These are phyloP conservation scores for Gavialis gangeticus DNA, from an alignment of 2,113 vertebrate genomes.

Conservation along the genomic window DNA sequence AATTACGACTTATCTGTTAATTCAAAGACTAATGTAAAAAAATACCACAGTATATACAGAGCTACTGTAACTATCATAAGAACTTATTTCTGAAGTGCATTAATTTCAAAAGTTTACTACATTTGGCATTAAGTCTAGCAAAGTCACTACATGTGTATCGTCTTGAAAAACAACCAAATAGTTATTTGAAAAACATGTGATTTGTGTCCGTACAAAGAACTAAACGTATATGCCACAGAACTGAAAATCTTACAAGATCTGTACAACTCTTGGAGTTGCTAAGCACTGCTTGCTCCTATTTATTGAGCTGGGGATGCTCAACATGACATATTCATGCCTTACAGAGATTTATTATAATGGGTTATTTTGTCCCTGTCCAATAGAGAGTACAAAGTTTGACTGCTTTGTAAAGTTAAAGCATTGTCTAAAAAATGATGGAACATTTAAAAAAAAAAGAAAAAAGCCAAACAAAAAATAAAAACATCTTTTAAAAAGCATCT, in stretches of 20 bases:
- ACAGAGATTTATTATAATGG: not conserved
- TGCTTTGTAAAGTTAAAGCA: conserved; percentile 17
- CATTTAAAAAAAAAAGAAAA: conserved; percentile 23
- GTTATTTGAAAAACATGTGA: conserved; percentile 28
- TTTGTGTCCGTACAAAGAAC: not conserved
- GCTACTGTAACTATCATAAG: conserved; percentile 22
- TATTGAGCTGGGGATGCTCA: not conserved
- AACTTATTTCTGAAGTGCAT: conserved; percentile 43
- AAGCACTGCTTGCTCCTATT: conserved; percentile 18
- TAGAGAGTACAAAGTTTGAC: conserved; percentile 6
- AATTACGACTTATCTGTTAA: conserved; percentile 22
- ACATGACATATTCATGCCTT: not conserved
- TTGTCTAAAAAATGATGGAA: conserved; percentile 17
- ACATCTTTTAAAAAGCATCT: not conserved
- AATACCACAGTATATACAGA: conserved; percentile 22
- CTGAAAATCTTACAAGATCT: not conserved
- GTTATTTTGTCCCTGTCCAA: not conserved
- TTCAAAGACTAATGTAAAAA: conserved; percentile 35
- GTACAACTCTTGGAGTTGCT: rapidly evolving
- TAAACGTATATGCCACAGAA: not conserved
- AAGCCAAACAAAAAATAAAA: conserved; percentile 10
- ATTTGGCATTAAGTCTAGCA: conserved; percentile 23
- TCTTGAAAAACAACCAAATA: not conserved
- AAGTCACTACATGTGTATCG: conserved; percentile 29
- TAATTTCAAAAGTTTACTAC: conserved; percentile 21